Evolutionary conservation across 2,113 vertebrate genomes (phyloP), one percentile per base, ranked within the genome.

Genomic region (Polypterus bichir): DNA sequence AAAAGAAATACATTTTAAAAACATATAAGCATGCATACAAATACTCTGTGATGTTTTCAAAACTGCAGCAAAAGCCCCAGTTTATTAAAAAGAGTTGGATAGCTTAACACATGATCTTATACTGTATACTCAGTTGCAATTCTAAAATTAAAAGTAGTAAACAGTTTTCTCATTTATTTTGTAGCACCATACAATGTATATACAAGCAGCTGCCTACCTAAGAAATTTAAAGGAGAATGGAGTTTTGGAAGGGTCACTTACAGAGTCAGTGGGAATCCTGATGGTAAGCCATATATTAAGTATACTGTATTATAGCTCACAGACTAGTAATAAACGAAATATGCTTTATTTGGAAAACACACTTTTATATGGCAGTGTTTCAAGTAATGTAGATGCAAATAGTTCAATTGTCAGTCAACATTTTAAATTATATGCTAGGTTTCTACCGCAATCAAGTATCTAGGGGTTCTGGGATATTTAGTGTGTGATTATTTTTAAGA

Each of bases 201-300:
- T 70, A 85, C 81, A 62, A 99, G 96, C 73, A 91, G 93, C 60
- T 99, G 96, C 76, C 82, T 99, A 61, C 95, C 93, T 0, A 92
- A 87, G 75, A 87, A 87, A 65, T 74, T 92, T 76, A 89, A 90
- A 70, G 92, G 91, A 68, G 91, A 97, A 56, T 91, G 86, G 89
- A 84, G 84, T 65, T 97, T 97, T 7, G 89, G 87, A 68, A 93
- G 92, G 66, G 74, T 86, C 68, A 95, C 87, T 71, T 99, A 98
- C 73, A 81, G 74, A 74, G 90, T 97, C 73, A 92, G 92, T 69
- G 95, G 95, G 62, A 91, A 88, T 70, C 86, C 82, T 81, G 90
- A 93, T 78, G 94, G 96, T 94, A 81, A 88, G 77, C 65, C 4
- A 48, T 47, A 11, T 44, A 5, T 57, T 9, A 44, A 44, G 3